Percentiles rank a stretch among this genome's conserved stretches.
phyloP scores from a whole-genome alignment of 37 sponge, comb jelly and placozoan genomes.

The Aplysina aerophoba region DNA sequence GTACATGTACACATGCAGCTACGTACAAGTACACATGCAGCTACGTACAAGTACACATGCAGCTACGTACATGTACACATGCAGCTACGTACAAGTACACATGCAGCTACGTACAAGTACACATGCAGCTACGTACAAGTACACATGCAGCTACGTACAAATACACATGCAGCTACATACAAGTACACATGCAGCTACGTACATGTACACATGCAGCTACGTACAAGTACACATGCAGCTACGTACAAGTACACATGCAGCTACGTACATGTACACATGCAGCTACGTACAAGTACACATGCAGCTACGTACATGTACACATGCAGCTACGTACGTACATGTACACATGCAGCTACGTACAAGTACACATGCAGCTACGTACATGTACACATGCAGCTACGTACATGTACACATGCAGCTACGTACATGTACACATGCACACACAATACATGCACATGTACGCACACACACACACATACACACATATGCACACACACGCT shows the following conservation, averaged over 20 bases:
- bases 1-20: conserved; percentile 1
- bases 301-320: conserved; percentile 2
- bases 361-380: no score
- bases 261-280: no score
- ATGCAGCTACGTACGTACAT: neutral
- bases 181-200: no score
- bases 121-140: neutral
- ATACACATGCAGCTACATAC: no score
- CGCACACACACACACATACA: conserved; percentile 18
- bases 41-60: neutral
- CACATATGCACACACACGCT: conserved; percentile 23
- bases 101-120: neutral
- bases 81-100: conserved; percentile 9
- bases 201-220: conserved; percentile 12
- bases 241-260: neutral
- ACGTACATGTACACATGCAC: neutral
- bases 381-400: no score
- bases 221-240: conserved; percentile 2
- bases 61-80: no score
- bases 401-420: no score
- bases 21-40: conserved; percentile 18
- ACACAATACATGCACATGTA: neutral
- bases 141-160: no score
- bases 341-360: no score
- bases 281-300: conserved; percentile 6